Evolutionary conservation across 2,888 invertebrate genomes (phyloP).

Genomic region (Corythucha ciliata): DNA sequence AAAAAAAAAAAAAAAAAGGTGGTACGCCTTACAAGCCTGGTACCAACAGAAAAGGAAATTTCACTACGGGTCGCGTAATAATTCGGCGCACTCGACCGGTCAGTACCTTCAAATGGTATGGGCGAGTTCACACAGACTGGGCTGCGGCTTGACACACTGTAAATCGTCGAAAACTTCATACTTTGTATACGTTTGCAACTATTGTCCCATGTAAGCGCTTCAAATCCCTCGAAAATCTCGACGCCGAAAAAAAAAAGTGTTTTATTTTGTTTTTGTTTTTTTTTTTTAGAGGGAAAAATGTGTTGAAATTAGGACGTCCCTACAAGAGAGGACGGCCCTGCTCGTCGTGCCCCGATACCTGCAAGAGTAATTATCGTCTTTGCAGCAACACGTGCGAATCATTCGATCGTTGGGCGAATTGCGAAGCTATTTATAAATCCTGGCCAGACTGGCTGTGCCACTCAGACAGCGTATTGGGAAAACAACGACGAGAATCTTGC

Average conservation of each 20-base stretch:
- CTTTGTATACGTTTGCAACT: conserved; percentile 75
- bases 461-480: conserved; percentile 47
- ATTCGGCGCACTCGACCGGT: conserved; percentile 55
- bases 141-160: conserved; percentile 66
- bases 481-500: conserved; percentile 49
- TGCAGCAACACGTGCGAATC: conserved; percentile 63
- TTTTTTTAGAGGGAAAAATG: too few relatives aligned
- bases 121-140: conserved; percentile 66
- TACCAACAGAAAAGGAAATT: conserved; percentile 65
- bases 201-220: conserved; percentile 72
- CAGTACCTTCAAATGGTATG: conserved; percentile 79
- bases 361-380: conserved; percentile 48
- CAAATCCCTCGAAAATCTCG: not conserved
- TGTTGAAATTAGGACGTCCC: conserved; percentile 57
- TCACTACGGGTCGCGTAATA: conserved; percentile 54
- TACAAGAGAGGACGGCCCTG: conserved; percentile 60
- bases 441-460: conserved; percentile 55
- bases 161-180: conserved; percentile 52
- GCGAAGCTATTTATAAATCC: conserved; percentile 51
- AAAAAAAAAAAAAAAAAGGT: conserved; percentile 58
- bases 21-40: conserved; percentile 70
- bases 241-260: not conserved
- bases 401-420: conserved; percentile 64
- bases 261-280: too few relatives aligned
- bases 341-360: conserved; percentile 53